Evolutionary conservation across 1,140 invertebrate species (phyloP).

Genomic region (Drosophila nebulosa): DNA sequence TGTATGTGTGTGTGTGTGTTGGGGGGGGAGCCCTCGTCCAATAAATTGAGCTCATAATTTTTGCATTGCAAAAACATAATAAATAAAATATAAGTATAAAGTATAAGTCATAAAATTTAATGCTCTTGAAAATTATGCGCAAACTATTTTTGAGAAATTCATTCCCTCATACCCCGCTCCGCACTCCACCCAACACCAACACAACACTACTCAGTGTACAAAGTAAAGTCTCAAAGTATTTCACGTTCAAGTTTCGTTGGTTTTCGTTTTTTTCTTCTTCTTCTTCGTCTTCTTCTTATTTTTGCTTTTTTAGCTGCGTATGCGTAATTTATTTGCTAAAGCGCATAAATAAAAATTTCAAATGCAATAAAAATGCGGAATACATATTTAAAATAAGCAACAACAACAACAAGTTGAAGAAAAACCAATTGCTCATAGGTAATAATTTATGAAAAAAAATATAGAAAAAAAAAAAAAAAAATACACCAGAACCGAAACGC

Average conservation of each 20-base stretch:
- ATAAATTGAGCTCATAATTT: slow-evolving; percentile 72
- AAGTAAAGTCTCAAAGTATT: slow-evolving; percentile 26
- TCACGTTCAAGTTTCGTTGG: slow-evolving; percentile 25
- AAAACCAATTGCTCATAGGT: slow-evolving; percentile 72
- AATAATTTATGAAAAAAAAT: slow-evolving; percentile 76
- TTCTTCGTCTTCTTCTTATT: background rate
- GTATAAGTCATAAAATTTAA: slow-evolving; percentile 73
- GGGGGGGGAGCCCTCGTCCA: slow-evolving; percentile 15
- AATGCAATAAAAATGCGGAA: slow-evolving; percentile 71
- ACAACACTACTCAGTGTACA: background rate
- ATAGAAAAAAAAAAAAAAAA: slow-evolving; percentile 25
- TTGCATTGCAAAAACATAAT: slow-evolving; percentile 63
- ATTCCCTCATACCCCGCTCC: background rate
- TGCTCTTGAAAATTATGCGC: slow-evolving; percentile 73
- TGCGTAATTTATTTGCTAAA: slow-evolving; percentile 74
- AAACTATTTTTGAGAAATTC: slow-evolving; percentile 66
- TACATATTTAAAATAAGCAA: slow-evolving; percentile 47
- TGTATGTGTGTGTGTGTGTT: too few species aligned
- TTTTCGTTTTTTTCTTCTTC: background rate
- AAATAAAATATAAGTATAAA: slow-evolving; percentile 70
- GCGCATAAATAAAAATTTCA: slow-evolving; percentile 70
- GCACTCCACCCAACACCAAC: background rate
- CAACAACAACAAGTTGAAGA: background rate
- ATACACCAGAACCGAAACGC: slow-evolving; percentile 12
- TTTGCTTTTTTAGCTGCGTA: slow-evolving; percentile 37